These are phyloP conservation scores for Branchipolynoe longqiensis DNA, from an alignment of 2,888 invertebrate species.

Conservation along the genomic window DNA sequence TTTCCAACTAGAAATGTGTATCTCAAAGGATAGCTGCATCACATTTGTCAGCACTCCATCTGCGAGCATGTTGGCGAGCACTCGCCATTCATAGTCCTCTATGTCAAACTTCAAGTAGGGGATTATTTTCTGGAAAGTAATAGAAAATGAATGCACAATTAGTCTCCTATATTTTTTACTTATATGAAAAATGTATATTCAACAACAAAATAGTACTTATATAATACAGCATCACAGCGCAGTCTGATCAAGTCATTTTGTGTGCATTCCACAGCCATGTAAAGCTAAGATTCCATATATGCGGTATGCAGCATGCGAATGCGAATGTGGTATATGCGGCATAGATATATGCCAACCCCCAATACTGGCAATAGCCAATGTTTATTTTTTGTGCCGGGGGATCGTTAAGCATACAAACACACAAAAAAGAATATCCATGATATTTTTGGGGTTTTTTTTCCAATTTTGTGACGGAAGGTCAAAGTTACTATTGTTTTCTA, in stretches of 20 bases:
- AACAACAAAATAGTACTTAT: neutral
- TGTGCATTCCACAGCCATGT: too few relatives aligned
- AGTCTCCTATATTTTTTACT: neutral
- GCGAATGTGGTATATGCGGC: too few relatives aligned
- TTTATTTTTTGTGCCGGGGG: too few relatives aligned
- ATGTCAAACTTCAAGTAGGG: conserved; percentile 23
- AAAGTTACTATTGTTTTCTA: too few relatives aligned
- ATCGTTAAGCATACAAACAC: too few relatives aligned
- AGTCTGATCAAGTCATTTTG: neutral
- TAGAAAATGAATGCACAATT: neutral
- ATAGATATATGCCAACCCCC: too few relatives aligned
- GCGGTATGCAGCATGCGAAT: too few relatives aligned
- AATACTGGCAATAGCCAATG: too few relatives aligned
- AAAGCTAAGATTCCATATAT: neutral
- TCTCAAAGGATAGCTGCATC: conserved; percentile 7
- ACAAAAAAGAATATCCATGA: too few relatives aligned
- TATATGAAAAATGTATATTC: neutral
- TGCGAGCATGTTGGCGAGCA: neutral
- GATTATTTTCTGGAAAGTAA: neutral
- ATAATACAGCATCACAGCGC: neutral
- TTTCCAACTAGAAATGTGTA: neutral
- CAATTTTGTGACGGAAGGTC: too few relatives aligned
- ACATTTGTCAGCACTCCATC: conserved; percentile 13
- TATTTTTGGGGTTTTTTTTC: too few relatives aligned
- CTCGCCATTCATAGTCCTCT: conserved; percentile 7